These are phyloP conservation scores for Onychomys torridus DNA, from an alignment of 2,797 vertebrate genomes.

Conservation along the genomic window DNA sequence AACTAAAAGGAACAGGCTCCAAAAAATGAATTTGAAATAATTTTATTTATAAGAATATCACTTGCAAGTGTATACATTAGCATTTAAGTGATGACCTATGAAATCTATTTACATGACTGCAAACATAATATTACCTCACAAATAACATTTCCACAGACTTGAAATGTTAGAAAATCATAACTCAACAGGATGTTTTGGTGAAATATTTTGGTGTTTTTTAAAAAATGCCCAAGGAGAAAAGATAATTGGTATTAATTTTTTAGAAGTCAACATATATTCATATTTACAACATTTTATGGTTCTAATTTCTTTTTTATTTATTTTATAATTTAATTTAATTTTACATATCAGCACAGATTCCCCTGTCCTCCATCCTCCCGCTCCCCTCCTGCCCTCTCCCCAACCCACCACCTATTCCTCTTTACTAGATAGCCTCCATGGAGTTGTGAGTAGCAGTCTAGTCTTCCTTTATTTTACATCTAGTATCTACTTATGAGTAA, in stretches of 20 bases:
- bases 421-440: too few species aligned
- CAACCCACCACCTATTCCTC: too few species aligned
- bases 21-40: constrained; percentile 35
- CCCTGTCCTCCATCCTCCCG: too few species aligned
- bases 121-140: background rate
- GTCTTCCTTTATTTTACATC: too few species aligned
- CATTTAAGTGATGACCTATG: background rate
- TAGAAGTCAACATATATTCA: background rate
- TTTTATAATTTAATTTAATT: too few species aligned
- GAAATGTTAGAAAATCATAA: background rate
- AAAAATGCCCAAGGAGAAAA: background rate
- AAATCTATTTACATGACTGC: constrained; percentile 17
- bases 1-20: background rate
- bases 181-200: background rate
- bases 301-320: too few species aligned
- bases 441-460: too few species aligned
- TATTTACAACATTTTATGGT: constrained; percentile 29
- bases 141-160: background rate
- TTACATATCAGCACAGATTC: too few species aligned
- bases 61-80: background rate
- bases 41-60: constrained; percentile 13
- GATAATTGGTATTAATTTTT: constrained; percentile 25
- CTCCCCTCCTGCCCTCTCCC: too few species aligned
- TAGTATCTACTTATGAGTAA: too few species aligned
- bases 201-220: constrained; percentile 1